A percentile compares a stretch with the other conserved stretches of the same genome.
Evolutionary conservation across 2,797 vertebrate genomes (phyloP).

Genomic region (Lacerta agilis): DNA sequence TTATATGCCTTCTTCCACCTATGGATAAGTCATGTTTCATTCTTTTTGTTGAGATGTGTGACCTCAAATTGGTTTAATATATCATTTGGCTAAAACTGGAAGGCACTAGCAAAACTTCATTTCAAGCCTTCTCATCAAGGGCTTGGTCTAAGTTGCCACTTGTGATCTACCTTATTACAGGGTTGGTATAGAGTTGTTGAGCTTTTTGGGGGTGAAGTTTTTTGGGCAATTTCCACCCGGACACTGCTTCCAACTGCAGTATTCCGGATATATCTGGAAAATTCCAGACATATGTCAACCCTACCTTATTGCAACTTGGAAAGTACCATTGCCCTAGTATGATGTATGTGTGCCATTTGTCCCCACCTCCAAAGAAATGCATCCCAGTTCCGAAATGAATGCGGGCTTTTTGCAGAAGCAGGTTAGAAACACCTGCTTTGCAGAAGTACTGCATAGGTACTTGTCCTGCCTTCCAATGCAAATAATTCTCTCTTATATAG

Average conservation of each 20-base stretch:
- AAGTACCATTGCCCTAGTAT: background rate
- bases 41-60: background rate
- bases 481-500: conserved; percentile 1
- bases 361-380: background rate
- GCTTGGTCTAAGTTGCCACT: background rate
- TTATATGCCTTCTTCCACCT: background rate
- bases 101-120: conserved; percentile 4
- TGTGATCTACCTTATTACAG: conserved; percentile 33
- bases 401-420: background rate
- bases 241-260: too few relatives aligned
- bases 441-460: background rate
- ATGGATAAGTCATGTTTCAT: background rate
- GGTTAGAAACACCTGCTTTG: background rate
- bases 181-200: too few relatives aligned
- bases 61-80: background rate
- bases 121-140: background rate
- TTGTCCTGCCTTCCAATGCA: background rate
- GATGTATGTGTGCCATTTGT: background rate
- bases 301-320: background rate
- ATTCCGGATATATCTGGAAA: too few relatives aligned
- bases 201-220: too few relatives aligned
- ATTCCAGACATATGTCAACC: too few relatives aligned
- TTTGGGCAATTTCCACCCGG: too few relatives aligned
- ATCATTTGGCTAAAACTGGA: background rate
- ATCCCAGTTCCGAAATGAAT: background rate